phyloP scores from a whole-genome alignment of 2,797 vertebrate species.

The Phylloscopus collybita region DNA sequence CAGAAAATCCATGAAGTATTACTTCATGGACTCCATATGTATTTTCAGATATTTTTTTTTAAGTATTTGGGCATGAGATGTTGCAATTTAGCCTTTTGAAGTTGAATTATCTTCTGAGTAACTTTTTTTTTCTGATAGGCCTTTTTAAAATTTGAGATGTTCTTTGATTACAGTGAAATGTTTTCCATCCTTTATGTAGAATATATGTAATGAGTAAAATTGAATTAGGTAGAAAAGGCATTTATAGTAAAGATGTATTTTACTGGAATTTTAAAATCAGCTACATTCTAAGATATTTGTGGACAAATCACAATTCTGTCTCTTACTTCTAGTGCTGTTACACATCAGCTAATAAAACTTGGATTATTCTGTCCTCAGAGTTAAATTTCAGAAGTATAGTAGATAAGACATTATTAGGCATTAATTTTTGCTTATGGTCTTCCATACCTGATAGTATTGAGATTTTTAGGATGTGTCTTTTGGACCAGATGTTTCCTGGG shows the following conservation, averaged over 20 bases:
- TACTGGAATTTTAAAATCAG: background rate
- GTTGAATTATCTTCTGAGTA: background rate
- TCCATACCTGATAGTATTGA: background rate
- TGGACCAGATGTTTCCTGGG: background rate
- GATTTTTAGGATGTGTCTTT: background rate
- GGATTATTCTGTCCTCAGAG: background rate
- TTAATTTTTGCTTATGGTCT: background rate
- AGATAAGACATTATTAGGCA: background rate
- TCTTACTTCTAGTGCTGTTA: background rate
- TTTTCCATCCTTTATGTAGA: conserved; percentile 16
- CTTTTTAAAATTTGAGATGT: background rate
- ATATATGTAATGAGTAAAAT: background rate
- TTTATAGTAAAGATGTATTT: background rate
- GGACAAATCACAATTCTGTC: background rate
- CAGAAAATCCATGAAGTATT: background rate
- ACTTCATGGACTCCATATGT: background rate
- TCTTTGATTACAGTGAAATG: background rate
- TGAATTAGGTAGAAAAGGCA: background rate
- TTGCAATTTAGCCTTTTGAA: conserved; percentile 21
- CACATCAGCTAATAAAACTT: background rate
- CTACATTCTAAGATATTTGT: background rate
- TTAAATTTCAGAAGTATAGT: background rate
- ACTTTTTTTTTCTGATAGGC: background rate
- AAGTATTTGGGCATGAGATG: background rate
- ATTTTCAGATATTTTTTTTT: conserved; percentile 1